These are phyloP conservation scores for Lycophotia porphyrea DNA, from an alignment of 2,888 invertebrate species.

Conservation along the genomic window DNA sequence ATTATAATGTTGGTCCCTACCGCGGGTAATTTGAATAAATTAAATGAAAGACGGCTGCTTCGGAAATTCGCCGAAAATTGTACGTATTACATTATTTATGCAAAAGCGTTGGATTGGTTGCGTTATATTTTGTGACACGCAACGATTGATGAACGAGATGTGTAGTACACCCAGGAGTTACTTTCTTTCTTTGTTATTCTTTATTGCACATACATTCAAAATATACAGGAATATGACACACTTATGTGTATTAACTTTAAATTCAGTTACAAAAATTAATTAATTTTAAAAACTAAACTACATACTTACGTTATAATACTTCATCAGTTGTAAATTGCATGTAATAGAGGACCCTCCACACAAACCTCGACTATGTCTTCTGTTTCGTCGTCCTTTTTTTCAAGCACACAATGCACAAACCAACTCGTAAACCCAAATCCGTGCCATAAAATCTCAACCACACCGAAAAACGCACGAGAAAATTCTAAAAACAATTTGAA, in stretches of 20 bases:
- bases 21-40: constrained; percentile 73
- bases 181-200: too few relatives aligned
- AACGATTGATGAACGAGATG: too few relatives aligned
- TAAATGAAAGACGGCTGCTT: constrained; percentile 67
- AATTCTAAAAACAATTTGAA: constrained; percentile 67
- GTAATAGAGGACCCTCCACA: background rate
- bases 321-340: background rate
- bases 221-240: too few relatives aligned
- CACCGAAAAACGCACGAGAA: constrained; percentile 25
- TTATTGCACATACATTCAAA: too few relatives aligned
- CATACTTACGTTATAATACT: too few relatives aligned
- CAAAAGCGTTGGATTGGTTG: constrained; percentile 64
- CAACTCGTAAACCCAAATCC: background rate
- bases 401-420: background rate
- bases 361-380: background rate
- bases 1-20: constrained; percentile 70
- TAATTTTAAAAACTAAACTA: too few relatives aligned
- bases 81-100: constrained; percentile 70
- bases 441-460: constrained; percentile 12
- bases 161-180: too few relatives aligned
- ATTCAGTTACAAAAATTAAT: too few relatives aligned
- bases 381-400: too few relatives aligned
- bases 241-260: too few relatives aligned
- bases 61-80: constrained; percentile 70
- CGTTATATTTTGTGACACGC: constrained; percentile 64